Percentiles rank a stretch among this genome's conserved stretches.
Evolutionary conservation across 2,113 vertebrate genomes (phyloP).

Genomic region (Eptesicus fuscus): DNA sequence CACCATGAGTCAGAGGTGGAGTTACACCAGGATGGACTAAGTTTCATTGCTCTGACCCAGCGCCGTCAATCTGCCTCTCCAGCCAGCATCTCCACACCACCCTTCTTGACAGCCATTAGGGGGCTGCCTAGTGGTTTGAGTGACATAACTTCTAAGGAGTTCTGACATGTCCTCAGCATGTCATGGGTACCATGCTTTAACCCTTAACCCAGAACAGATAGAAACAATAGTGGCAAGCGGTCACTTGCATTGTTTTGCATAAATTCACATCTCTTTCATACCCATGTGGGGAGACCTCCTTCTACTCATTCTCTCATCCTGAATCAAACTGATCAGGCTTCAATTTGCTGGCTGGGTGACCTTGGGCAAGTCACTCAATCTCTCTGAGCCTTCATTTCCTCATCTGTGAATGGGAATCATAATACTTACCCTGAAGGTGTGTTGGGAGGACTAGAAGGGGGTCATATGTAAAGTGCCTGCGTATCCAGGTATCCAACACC

Average conservation of each 20-base stretch:
- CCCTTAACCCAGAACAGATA: neutral
- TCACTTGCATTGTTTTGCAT: neutral
- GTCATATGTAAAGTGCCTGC: fast-evolving
- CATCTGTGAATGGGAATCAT: neutral
- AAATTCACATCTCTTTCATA: neutral
- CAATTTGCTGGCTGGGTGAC: neutral
- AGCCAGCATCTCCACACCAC: fast-evolving
- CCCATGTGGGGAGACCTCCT: neutral
- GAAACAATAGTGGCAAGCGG: neutral
- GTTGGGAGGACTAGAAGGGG: neutral
- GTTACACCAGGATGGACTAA: neutral
- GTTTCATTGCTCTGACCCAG: neutral
- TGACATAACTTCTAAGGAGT: fast-evolving
- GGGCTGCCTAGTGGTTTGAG: neutral
- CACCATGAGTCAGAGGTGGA: neutral
- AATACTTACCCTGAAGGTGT: neutral
- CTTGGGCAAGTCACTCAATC: neutral
- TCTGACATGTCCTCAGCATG: neutral
- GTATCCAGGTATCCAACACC: neutral
- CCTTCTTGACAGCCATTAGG: neutral
- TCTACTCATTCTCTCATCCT: neutral
- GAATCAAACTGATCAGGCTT: neutral
- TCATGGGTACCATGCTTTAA: neutral
- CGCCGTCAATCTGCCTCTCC: too few relatives aligned
- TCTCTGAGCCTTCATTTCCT: neutral